These are phyloP conservation scores for Octonoba sinensis DNA, from an alignment of 2,888 invertebrate genomes.

Conservation along the genomic window DNA sequence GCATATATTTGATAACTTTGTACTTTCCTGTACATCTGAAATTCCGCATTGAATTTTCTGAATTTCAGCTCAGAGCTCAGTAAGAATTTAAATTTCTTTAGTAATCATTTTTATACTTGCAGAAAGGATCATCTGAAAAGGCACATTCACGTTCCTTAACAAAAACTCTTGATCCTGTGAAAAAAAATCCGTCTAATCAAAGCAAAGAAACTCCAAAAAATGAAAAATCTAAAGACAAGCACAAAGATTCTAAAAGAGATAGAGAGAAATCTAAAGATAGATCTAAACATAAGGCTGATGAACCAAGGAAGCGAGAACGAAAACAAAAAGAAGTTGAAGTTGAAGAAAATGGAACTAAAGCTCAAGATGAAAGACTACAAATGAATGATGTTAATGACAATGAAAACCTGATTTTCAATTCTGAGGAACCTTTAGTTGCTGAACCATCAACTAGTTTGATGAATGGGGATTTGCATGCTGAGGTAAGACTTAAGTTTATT, in stretches of 20 bases:
- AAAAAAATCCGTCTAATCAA: conserved; percentile 24
- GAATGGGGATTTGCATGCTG: conserved; percentile 40
- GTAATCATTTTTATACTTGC: background rate
- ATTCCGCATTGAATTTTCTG: no score
- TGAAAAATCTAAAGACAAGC: conserved; percentile 48
- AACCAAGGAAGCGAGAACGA: conserved; percentile 21
- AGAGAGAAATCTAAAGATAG: conserved; percentile 55
- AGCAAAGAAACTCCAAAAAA: conserved; percentile 28
- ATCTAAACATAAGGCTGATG: conserved; percentile 37
- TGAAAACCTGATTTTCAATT: conserved; percentile 3
- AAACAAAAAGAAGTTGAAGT: conserved; percentile 62
- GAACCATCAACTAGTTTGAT: conserved; percentile 30
- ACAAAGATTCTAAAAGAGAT: conserved; percentile 39
- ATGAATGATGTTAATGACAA: conserved; percentile 32
- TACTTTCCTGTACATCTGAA: no score
- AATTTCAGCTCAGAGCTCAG: no score
- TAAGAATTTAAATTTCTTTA: no score
- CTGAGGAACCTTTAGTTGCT: background rate
- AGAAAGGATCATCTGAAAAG: conserved; percentile 48
- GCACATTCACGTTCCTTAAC: conserved; percentile 42
- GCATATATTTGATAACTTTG: no score
- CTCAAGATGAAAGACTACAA: conserved; percentile 68
- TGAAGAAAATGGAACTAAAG: conserved; percentile 66
- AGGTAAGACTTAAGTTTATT: conserved; percentile 10
- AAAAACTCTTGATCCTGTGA: conserved; percentile 51